A percentile compares a stretch with the other conserved stretches of the same genome.
phyloP scores from a whole-genome alignment of 2,797 vertebrate genomes.

The Tokudaia muenninki region DNA sequence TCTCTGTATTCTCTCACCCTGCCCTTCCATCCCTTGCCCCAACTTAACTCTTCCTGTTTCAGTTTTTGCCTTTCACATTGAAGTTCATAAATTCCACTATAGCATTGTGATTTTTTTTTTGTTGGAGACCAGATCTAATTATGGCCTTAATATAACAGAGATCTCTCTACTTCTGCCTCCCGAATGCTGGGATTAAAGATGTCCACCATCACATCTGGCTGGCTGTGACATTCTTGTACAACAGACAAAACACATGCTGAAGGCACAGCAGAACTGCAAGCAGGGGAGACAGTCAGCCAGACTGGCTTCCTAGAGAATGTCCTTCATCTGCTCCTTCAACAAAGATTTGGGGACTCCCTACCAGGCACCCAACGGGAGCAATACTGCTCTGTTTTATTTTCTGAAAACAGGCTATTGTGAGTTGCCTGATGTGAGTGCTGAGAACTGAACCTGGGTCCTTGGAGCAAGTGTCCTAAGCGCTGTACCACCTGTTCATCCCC shows the following conservation, averaged over 20 bases:
- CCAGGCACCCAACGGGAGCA: not conserved
- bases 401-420: not conserved
- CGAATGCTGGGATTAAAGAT: not conserved
- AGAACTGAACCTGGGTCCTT: not conserved
- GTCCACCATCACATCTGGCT: not conserved
- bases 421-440: not conserved
- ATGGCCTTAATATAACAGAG: not conserved
- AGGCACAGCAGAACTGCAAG: not conserved
- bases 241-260: conserved; percentile 29
- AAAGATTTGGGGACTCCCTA: not conserved
- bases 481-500: not conserved
- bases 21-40: not conserved
- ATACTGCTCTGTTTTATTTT: not conserved
- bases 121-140: not conserved
- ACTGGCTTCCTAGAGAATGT: not conserved
- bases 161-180: not conserved
- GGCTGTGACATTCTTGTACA: not conserved
- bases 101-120: not conserved
- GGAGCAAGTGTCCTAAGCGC: not conserved
- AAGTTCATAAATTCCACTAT: conserved; percentile 11
- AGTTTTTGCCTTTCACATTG: not conserved
- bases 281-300: not conserved
- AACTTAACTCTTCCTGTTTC: conserved; percentile 3
- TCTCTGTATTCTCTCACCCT: not conserved
- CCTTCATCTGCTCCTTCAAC: not conserved